Base-by-base conservation (phyloP, 2,113 vertebrate genomes). In the Limanda limanda region DNA sequence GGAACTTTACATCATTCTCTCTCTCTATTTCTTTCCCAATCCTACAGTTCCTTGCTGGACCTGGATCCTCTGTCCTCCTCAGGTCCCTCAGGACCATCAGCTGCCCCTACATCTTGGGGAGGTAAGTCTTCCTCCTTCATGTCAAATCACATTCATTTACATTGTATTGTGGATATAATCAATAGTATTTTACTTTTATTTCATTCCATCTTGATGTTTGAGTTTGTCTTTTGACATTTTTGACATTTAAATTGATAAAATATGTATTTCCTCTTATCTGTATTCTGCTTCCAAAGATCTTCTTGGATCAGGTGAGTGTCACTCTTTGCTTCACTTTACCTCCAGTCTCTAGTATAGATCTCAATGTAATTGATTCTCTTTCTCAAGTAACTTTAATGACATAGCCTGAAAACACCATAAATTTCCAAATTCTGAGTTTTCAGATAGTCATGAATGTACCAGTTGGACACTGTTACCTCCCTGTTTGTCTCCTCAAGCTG, bases 21-120 rank as follows among this genome's bases (percentile, higher is more conserved):
- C 45, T 18, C 13, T n/a, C 7, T 45, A 8, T 57, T 13, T 68
- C 92, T 67, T 82, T 82, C 88, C 13, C 48, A 18, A 15, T n/a
- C 4, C n/a, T 94, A 83, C 48, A 98, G 96, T 78, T 98, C 98
- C 87, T 95, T 99, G 90, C 92, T 99, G 91, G 98, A 98, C 81
- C 95, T 99, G 86, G 97, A 99, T 76, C 97, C 94, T 2, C 95
- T 92, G 90, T 96, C 92, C 93, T 97, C 91, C 85, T 95, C 87
- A 18, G 92, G 93, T 37, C 94, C 83, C 0, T 86, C 93, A 68
- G 95, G 90, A 20, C 85, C 95, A 7, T 89, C 95, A 12, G 88
- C 95, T 8, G 86, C 95, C 15, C 92, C 94, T 23, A 94, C 96
- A 61, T 95, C 96, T 80, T 99, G 98, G 98, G 98, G 97, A 96